Evolutionary conservation across 2,888 invertebrate species (phyloP), one percentile per base, ranked within the genome.

Genomic region (Sphinx pinastri): DNA sequence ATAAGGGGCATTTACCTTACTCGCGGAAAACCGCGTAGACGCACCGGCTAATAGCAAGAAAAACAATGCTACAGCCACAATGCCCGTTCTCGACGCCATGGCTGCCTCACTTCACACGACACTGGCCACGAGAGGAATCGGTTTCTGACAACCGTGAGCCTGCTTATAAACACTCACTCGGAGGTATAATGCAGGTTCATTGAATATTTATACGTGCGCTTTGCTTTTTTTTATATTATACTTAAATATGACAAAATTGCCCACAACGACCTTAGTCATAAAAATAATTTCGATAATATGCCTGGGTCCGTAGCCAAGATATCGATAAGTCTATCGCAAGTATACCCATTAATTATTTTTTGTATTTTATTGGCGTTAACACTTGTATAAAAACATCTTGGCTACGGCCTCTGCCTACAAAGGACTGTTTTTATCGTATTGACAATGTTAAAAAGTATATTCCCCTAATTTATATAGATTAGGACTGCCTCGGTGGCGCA

Each of bases 21-120:
- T 94, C 84, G 94, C 94, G 80, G 94, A 93, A 85, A 94, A 91
- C 82, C 87, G 90, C 88, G 94, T 93, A 83, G 93, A 88, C 88
- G 92, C 88, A 78, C 84, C 90, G 84, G 83, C 83, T 77, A 88
- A 91, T 82, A 93, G 86, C 86, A 88, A 88, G 81, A 87, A 84
- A 77, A 91, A 77, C 80, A 92, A 79, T 79, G 87, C 85, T 79
- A 88, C 85, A 76, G 84, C 78, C 84, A 90, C 88, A 77, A 86
- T 79, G 76, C 84, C 81, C 84, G 82, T 81, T 81, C 77, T 81
- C 73, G 82, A 81, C 77, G 87, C 84, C 93, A 93, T 92, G 76
- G 71, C 83, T 76, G 78, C 81, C 83, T 87, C 81, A 84, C 91
- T 91, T 91, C 81, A 86, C 92, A 88, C 88, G 83, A 77, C 84